phyloP scores from a whole-genome alignment of 2,888 invertebrate genomes.

The Stenchaetothrips biformis region DNA sequence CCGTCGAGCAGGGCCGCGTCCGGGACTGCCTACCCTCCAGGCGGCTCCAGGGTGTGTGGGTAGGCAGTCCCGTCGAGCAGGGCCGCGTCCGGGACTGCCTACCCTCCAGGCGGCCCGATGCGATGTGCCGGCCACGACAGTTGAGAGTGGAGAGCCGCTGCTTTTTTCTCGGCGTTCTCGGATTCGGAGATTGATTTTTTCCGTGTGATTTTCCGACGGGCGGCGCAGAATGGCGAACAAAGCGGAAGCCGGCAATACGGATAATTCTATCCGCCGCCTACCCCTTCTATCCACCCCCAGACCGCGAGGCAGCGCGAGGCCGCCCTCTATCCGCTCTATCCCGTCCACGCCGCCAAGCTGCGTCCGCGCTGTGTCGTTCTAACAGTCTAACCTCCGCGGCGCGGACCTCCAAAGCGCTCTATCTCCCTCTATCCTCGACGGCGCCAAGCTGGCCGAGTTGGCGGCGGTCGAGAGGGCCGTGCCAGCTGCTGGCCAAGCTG shows the following conservation, averaged over 20 bases:
- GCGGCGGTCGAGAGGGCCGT: background rate
- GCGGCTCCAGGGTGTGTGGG: too few species aligned
- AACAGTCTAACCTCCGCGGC: background rate
- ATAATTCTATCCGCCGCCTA: conserved; percentile 10
- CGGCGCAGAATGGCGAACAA: background rate
- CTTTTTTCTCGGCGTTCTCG: too few species aligned
- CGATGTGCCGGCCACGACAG: background rate
- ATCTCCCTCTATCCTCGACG: too few species aligned
- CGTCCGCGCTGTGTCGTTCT: background rate
- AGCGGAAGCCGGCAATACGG: background rate
- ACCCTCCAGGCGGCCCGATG: too few species aligned
- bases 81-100: too few species aligned
- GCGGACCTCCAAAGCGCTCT: too few species aligned
- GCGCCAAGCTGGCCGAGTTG: too few species aligned
- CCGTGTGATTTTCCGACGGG: background rate
- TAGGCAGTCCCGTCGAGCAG: too few species aligned
- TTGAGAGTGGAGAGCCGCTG: background rate
- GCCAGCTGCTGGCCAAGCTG: background rate
- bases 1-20: too few species aligned
- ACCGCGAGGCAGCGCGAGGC: background rate
- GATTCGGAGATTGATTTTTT: background rate
- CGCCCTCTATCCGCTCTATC: background rate
- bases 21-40: too few species aligned
- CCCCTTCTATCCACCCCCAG: background rate
- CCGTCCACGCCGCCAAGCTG: background rate